Evolutionary conservation across 2,113 vertebrate genomes (phyloP).

Genomic region (Petaurus breviceps): DNA sequence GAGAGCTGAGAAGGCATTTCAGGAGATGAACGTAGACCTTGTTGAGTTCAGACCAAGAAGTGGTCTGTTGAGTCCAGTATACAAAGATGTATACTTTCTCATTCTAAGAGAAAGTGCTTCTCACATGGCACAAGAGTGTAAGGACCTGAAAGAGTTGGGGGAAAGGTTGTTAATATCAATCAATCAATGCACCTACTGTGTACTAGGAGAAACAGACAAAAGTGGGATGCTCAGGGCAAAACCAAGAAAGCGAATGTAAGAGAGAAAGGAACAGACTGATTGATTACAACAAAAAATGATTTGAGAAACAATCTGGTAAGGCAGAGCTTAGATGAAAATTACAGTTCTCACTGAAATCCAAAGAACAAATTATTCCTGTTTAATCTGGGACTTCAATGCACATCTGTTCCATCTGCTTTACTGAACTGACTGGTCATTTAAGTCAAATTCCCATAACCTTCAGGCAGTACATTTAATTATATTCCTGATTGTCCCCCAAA

Average conservation of each 20-base stretch:
- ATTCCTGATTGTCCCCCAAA: not conserved
- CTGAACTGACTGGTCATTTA: not conserved
- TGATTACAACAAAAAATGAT: constrained; percentile 1
- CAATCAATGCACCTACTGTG: not conserved
- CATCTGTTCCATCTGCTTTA: not conserved
- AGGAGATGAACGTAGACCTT: not conserved
- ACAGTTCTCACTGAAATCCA: constrained; percentile 19
- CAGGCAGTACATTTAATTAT: constrained; percentile 39
- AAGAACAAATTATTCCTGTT: constrained; percentile 22
- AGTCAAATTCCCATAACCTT: not conserved
- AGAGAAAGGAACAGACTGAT: not conserved
- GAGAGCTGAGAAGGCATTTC: not conserved
- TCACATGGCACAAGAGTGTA: not conserved
- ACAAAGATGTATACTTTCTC: not conserved
- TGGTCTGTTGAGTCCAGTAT: not conserved
- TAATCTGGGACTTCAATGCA: constrained; percentile 4
- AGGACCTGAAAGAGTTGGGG: not conserved
- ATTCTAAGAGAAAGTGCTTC: not conserved
- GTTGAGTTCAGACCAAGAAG: not conserved
- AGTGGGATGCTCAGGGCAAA: not conserved
- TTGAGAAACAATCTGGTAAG: not conserved
- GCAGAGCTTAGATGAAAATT: constrained; percentile 49
- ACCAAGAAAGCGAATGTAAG: not conserved
- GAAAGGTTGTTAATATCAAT: not conserved
- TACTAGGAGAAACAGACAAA: not conserved